Percentiles rank a stretch among this genome's conserved stretches.
phyloP scores from a whole-genome alignment of 2,888 invertebrate genomes.

The Aphrophora alni region DNA sequence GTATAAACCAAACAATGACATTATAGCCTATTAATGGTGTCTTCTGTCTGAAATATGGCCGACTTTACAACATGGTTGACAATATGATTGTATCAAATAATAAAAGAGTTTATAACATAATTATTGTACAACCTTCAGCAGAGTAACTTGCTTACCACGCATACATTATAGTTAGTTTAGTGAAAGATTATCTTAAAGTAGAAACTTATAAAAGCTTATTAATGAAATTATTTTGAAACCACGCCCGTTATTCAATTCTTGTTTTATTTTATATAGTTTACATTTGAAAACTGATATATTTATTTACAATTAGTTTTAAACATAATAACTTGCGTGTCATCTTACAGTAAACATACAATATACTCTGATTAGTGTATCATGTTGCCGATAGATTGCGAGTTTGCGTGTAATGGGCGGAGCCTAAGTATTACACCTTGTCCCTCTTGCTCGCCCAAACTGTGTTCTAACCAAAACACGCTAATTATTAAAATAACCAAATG shows the following conservation, averaged over 20 bases:
- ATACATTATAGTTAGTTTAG: neutral
- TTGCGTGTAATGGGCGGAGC: neutral
- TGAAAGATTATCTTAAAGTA: neutral
- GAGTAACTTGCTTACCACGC: neutral
- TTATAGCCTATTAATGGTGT: slow-evolving; percentile 2
- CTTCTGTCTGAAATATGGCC: neutral
- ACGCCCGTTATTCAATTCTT: too few relatives aligned
- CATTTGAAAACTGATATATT: too few relatives aligned
- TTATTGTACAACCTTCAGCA: neutral
- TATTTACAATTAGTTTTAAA: too few relatives aligned
- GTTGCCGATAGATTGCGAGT: too few relatives aligned
- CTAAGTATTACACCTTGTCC: neutral
- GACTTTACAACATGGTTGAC: neutral
- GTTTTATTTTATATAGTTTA: too few relatives aligned
- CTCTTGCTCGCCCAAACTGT: neutral
- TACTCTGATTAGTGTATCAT: neutral
- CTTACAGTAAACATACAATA: neutral
- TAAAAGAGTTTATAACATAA: neutral
- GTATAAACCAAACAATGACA: neutral
- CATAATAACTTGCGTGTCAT: neutral
- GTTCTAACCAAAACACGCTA: neutral
- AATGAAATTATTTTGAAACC: too few relatives aligned
- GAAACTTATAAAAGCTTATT: too few relatives aligned
- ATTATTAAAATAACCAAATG: too few relatives aligned
- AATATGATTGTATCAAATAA: neutral